These are phyloP conservation scores for Odontomyia ornata DNA, from an alignment of 2,888 invertebrate genomes.

Conservation along the genomic window DNA sequence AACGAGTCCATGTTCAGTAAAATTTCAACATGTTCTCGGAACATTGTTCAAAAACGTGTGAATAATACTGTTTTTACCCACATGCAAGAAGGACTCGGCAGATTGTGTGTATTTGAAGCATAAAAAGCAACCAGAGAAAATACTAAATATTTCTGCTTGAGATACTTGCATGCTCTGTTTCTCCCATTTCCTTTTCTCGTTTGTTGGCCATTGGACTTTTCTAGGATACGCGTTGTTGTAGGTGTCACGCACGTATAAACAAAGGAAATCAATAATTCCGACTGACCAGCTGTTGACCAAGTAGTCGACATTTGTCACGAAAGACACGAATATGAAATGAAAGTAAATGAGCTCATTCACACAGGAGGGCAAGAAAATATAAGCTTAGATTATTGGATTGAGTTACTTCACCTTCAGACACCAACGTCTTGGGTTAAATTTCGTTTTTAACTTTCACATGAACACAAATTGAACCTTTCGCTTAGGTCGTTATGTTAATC, in stretches of 20 bases:
- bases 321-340: not conserved
- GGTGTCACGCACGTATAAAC: conserved; percentile 5
- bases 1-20: too few species aligned
- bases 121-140: not conserved
- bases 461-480: not conserved
- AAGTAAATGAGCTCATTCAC: conserved; percentile 1
- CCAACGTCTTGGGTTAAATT: not conserved
- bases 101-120: not conserved
- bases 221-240: not conserved
- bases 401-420: not conserved
- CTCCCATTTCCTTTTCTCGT: not conserved
- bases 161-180: not conserved
- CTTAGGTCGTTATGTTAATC: not conserved
- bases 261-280: conserved; percentile 12
- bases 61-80: too few species aligned
- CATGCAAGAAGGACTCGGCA: too few species aligned
- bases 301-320: conserved; percentile 21
- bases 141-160: not conserved
- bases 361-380: too few species aligned
- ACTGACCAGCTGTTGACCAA: not conserved
- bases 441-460: not conserved
- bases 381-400: not conserved
- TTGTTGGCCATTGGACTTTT: not conserved
- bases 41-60: too few species aligned
- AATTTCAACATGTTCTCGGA: too few species aligned